Conservation (phyloP, 37 sponge, comb jelly and placozoan species). For the Eunapius fragilis region DNA sequence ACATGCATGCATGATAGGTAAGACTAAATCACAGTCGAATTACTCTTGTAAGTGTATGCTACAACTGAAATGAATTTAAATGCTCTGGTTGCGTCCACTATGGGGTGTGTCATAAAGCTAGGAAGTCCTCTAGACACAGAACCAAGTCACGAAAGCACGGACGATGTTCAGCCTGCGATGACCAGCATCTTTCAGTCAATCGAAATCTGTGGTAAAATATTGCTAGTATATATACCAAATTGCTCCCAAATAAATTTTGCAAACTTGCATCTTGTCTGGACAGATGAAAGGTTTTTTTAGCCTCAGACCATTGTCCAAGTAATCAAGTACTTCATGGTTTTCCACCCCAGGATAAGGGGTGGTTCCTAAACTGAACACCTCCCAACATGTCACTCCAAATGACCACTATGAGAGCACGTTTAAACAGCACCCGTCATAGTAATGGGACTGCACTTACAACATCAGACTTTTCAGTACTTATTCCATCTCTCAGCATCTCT, state of each 20-base stretch:
- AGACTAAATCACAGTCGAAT: no score
- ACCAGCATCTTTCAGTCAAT: neutral
- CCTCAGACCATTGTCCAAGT: neutral
- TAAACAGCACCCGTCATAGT: neutral
- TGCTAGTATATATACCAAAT: neutral
- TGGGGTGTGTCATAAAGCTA: neutral
- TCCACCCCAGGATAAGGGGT: neutral
- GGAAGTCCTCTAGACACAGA: neutral
- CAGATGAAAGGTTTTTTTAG: neutral
- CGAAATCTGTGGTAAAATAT: neutral
- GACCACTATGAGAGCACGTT: slow-evolving; percentile 11
- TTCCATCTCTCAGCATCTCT: slow-evolving; percentile 35
- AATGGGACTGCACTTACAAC: slow-evolving; percentile 2
- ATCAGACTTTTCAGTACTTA: slow-evolving; percentile 40
- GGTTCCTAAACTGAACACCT: slow-evolving; percentile 1
- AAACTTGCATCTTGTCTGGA: neutral
- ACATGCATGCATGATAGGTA: no score
- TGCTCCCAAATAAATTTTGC: neutral
- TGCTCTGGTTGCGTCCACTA: no score
- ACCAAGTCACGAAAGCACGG: neutral
- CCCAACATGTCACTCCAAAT: slow-evolving; percentile 49
- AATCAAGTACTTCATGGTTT: neutral
- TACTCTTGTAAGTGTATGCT: no score
- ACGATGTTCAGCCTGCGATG: neutral
- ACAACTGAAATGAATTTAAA: no score